Percentiles rank a stretch among this genome's conserved stretches.
These are phyloP conservation scores for Pao palembangensis DNA, from an alignment of 2,113 vertebrate genomes.

Conservation along the genomic window DNA sequence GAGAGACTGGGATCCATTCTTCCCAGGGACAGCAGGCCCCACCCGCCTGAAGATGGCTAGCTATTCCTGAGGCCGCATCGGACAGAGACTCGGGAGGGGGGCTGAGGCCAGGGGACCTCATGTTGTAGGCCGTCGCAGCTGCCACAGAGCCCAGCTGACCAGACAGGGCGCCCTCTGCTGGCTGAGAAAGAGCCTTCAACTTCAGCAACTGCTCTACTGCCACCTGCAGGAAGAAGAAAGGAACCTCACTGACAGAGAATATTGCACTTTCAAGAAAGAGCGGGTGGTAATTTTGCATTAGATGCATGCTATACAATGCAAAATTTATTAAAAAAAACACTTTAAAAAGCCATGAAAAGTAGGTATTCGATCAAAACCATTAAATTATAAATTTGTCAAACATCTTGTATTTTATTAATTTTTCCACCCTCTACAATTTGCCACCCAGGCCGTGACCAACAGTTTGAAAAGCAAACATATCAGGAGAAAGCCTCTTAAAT, in stretches of 20 bases:
- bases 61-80: conserved; percentile 70
- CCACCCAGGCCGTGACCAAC: too few relatives aligned
- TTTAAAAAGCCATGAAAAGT: too few relatives aligned
- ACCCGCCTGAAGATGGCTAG: conserved; percentile 74
- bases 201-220: conserved; percentile 88
- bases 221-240: conserved; percentile 71
- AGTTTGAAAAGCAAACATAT: too few relatives aligned
- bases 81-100: conserved; percentile 74
- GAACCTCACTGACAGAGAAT: neutral
- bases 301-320: too few relatives aligned
- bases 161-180: conserved; percentile 36
- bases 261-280: neutral
- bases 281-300: too few relatives aligned
- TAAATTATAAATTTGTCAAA: too few relatives aligned
- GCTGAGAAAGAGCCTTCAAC: conserved; percentile 79
- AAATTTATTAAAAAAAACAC: too few relatives aligned
- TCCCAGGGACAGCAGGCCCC: conserved; percentile 67
- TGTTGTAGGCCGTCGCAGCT: conserved; percentile 42
- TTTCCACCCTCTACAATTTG: too few relatives aligned
- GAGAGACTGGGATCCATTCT: conserved; percentile 70
- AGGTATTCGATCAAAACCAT: too few relatives aligned
- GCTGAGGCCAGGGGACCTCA: conserved; percentile 78
- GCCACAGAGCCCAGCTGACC: conserved; percentile 23
- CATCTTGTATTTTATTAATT: too few relatives aligned
- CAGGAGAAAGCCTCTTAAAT: too few relatives aligned